Base-by-base conservation (phyloP, 1,140 invertebrate genomes). In the Drosophila nikananu region DNA sequence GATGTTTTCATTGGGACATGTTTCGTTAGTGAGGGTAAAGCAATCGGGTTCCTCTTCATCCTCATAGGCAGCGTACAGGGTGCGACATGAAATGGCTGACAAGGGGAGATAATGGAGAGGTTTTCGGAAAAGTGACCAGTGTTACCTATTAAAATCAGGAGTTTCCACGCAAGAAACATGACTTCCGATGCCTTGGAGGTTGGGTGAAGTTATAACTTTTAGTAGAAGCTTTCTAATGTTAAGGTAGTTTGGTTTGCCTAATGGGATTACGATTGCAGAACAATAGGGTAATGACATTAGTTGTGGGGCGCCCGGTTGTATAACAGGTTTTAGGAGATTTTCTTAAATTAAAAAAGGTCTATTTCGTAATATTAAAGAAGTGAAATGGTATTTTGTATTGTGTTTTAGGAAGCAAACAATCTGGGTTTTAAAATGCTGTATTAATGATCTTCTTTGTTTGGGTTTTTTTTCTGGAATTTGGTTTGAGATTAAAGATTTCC, bases 1-100 rank as follows among this genome's bases (percentile, higher is more conserved):
- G 17, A 81, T 66, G 44, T 81, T 77, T 1, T 13, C 5, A 63
- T 81, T 81, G 46, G 79, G 79, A 59, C 80, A 81, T 0, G 6
- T 7, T 0, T 55, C 10, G 5, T 65, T 25, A 0, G 9, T 0
- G 9, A 73, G 9, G 7, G 10, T 0, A 12, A 59, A 81, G 15
- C 80, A 81, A 8, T 46, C 15, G 0, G 39, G 15, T 9, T 39
- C 15, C 21, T 46, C 44, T 7, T 42, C 19, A 0, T 54, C 19
- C 9, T 46, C 35, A 1, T n/a, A 39, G 7, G 1, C 12, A 17
- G 41, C 42, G 3, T 32, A 8, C 1, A 23, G 1, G 15, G 9
- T 0, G 6, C 15, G n/a, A 62, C 27, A 23, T 19, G 13, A 32
- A 63, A 30, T 57, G 12, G 27, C 72, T 75, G 8, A 23, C 9